A percentile compares a stretch with the other conserved stretches of the same genome.
Conservation (phyloP, 2,113 vertebrate species). For the Alethe diademata region DNA sequence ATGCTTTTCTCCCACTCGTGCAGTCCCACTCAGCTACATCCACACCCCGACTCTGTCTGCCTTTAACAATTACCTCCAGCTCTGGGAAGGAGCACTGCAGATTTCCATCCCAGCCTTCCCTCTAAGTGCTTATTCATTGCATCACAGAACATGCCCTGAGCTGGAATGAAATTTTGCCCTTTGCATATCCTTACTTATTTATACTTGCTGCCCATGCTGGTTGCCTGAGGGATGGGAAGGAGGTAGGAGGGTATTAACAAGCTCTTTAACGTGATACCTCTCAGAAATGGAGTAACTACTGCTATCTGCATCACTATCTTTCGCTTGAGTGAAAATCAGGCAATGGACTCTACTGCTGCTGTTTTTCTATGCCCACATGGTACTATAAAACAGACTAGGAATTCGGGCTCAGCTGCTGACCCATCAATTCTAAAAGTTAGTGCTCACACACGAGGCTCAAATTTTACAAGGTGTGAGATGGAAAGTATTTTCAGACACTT, state of each 20-base stretch:
- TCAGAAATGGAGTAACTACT: background rate
- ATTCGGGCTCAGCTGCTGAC: background rate
- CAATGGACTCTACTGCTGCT: background rate
- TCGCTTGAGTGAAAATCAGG: background rate
- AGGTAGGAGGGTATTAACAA: slow-evolving; percentile 14
- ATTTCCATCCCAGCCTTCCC: background rate
- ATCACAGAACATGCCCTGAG: background rate
- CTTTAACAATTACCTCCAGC: slow-evolving; percentile 21
- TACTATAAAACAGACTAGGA: background rate
- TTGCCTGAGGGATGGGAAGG: slow-evolving; percentile 13
- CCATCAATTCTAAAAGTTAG: background rate
- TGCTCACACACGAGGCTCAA: background rate
- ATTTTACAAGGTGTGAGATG: background rate
- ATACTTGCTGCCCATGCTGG: background rate
- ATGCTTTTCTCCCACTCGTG: slow-evolving; percentile 22
- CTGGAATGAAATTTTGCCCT: background rate
- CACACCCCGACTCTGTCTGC: slow-evolving; percentile 2
- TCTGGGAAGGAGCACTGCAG: background rate
- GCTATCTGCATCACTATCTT: background rate
- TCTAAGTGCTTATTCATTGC: background rate
- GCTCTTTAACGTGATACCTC: background rate
- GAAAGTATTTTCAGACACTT: background rate
- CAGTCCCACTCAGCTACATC: slow-evolving; percentile 30
- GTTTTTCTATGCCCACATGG: background rate
- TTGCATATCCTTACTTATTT: slow-evolving; percentile 11